These are phyloP conservation scores for Drosophila robusta DNA, from an alignment of 2,888 invertebrate genomes.

Conservation along the genomic window DNA sequence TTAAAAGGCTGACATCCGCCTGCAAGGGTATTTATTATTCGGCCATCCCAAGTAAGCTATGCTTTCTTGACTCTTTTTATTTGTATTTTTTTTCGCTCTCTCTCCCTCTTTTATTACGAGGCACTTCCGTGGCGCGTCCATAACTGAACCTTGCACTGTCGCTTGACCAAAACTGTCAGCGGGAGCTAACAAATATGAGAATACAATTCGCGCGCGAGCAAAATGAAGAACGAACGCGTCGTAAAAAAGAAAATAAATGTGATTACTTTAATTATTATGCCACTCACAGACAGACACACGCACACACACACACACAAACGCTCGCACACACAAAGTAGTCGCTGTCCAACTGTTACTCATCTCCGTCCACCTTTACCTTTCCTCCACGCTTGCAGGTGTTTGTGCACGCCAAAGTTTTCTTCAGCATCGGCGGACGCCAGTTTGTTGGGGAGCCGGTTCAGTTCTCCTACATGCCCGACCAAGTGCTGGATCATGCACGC, in stretches of 20 bases:
- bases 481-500: slow-evolving; percentile 91
- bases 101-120: slow-evolving; percentile 33
- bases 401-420: slow-evolving; percentile 91
- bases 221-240: slow-evolving; percentile 17
- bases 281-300: slow-evolving; percentile 54
- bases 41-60: not conserved
- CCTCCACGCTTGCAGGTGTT: slow-evolving; percentile 87
- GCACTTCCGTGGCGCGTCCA: slow-evolving; percentile 54
- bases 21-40: not conserved
- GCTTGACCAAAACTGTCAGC: slow-evolving; percentile 54
- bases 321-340: slow-evolving; percentile 2
- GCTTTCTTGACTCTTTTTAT: not conserved
- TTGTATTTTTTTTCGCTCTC: slow-evolving; percentile 16
- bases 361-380: not conserved
- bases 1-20: no score
- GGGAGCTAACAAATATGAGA: slow-evolving; percentile 37
- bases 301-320: slow-evolving; percentile 20
- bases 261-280: slow-evolving; percentile 76
- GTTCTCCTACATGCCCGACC: slow-evolving; percentile 91
- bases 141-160: slow-evolving; percentile 45
- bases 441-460: slow-evolving; percentile 90
- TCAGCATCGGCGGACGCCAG: slow-evolving; percentile 90
- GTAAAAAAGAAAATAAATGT: slow-evolving; percentile 53
- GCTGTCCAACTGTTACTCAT: slow-evolving; percentile 49
- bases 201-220: slow-evolving; percentile 26